phyloP scores from a whole-genome alignment of 2,113 vertebrate species.

The Bettongia penicillata region DNA sequence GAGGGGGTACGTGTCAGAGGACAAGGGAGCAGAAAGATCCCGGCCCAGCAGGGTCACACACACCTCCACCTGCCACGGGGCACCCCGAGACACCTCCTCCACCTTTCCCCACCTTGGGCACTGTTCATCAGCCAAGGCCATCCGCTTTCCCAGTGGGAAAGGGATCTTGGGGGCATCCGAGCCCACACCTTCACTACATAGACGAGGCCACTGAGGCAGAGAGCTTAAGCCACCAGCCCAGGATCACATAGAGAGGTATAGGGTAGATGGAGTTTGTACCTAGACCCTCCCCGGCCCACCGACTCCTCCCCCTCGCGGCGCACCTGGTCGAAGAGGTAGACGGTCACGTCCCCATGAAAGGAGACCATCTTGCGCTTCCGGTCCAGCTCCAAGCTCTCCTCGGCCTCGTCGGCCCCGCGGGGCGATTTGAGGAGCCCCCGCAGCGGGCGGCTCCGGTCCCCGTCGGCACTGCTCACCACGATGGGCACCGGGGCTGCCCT shows the following conservation, averaged over 20 bases:
- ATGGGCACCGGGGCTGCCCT: constrained; percentile 87
- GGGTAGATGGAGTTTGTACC: no score
- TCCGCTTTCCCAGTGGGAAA: constrained; percentile 84
- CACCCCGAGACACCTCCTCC: no score
- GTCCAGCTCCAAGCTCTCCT: constrained; percentile 86
- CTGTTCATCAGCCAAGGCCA: background rate
- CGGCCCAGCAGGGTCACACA: background rate
- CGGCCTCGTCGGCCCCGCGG: constrained; percentile 88
- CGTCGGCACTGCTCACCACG: constrained; percentile 89
- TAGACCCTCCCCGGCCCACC: no score
- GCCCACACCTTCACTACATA: constrained; percentile 53
- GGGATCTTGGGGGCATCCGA: no score
- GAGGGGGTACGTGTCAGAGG: background rate
- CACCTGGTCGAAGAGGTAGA: constrained; percentile 96
- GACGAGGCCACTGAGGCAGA: background rate
- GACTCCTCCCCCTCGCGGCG: background rate
- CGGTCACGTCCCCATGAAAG: constrained; percentile 92
- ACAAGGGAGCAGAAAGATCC: background rate
- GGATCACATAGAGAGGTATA: no score
- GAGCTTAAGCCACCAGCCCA: no score
- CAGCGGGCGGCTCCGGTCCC: constrained; percentile 90
- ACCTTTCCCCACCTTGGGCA: accelerated
- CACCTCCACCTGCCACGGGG: accelerated
- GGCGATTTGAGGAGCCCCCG: constrained; percentile 94
- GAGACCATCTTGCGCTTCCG: constrained; percentile 90